Evolutionary conservation across 2,888 invertebrate genomes (phyloP).

Genomic region (Eretmocerus hayati): DNA sequence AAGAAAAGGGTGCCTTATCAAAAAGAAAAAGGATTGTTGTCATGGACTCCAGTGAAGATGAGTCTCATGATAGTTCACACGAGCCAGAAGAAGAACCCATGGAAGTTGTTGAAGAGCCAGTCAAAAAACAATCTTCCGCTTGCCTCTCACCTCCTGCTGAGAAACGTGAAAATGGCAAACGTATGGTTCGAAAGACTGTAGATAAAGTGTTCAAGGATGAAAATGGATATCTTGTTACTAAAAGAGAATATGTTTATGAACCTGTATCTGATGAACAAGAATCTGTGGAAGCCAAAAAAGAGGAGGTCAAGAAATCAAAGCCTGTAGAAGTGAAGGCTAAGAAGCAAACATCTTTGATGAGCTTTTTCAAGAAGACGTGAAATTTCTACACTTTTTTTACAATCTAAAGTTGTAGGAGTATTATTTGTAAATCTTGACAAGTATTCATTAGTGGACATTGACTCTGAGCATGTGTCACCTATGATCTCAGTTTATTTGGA

Average conservation of each 20-base stretch:
- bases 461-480: too few species aligned
- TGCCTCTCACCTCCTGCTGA: conserved; percentile 34
- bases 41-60: conserved; percentile 35
- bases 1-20: conserved; percentile 23
- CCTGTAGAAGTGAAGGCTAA: conserved; percentile 19
- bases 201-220: conserved; percentile 40
- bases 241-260: conserved; percentile 41
- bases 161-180: conserved; percentile 32
- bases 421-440: not conserved
- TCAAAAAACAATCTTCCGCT: conserved; percentile 25
- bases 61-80: conserved; percentile 18
- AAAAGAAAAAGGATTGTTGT: conserved; percentile 38
- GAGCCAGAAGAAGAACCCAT: conserved; percentile 24
- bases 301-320: conserved; percentile 27
- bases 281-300: conserved; percentile 25
- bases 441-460: not conserved
- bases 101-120: conserved; percentile 24
- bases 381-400: too few species aligned
- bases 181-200: conserved; percentile 37
- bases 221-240: conserved; percentile 43
- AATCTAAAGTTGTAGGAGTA: too few species aligned
- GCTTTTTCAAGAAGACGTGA: conserved; percentile 41
- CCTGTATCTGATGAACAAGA: conserved; percentile 33
- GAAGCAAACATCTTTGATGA: conserved; percentile 39
- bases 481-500: too few species aligned